These are phyloP conservation scores for Gasterosteus nipponicus DNA, from an alignment of 2,113 vertebrate genomes.

Conservation along the genomic window DNA sequence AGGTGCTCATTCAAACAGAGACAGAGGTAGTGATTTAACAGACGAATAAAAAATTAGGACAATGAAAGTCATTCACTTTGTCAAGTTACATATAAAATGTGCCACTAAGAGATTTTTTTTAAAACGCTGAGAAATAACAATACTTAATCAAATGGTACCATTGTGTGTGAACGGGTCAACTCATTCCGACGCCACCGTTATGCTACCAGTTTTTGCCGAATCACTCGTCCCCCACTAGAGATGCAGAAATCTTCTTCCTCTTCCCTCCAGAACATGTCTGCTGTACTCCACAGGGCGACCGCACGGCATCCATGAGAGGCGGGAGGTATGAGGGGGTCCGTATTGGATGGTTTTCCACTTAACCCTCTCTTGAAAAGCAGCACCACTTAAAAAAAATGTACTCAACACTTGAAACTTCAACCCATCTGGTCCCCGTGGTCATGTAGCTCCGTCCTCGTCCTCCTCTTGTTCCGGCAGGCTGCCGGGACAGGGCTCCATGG, in stretches of 20 bases:
- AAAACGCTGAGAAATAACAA: background rate
- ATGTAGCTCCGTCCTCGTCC: conserved; percentile 50
- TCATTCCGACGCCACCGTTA: conserved; percentile 12
- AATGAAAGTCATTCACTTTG: background rate
- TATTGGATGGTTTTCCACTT: conserved; percentile 4
- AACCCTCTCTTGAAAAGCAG: conserved; percentile 21
- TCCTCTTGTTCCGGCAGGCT: conserved; percentile 73
- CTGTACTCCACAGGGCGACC: background rate
- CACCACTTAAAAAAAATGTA: background rate
- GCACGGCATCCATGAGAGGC: background rate
- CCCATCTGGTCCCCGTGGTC: conserved; percentile 1
- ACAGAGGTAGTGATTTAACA: conserved; percentile 24
- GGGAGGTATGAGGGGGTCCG: background rate
- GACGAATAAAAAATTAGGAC: conserved; percentile 17
- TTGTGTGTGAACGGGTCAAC: background rate
- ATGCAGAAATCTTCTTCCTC: conserved; percentile 12
- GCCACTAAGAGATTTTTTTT: conserved; percentile 6
- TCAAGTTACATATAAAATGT: background rate
- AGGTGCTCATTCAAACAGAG: conserved; percentile 20
- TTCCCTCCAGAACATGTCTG: background rate
- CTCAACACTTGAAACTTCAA: conserved; percentile 8
- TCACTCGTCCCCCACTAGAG: background rate
- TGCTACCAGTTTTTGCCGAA: background rate
- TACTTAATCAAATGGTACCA: conserved; percentile 35
- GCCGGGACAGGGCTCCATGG: conserved; percentile 87